Base-by-base conservation (phyloP, 2,113 vertebrate genomes). In the Zootoca vivipara region DNA sequence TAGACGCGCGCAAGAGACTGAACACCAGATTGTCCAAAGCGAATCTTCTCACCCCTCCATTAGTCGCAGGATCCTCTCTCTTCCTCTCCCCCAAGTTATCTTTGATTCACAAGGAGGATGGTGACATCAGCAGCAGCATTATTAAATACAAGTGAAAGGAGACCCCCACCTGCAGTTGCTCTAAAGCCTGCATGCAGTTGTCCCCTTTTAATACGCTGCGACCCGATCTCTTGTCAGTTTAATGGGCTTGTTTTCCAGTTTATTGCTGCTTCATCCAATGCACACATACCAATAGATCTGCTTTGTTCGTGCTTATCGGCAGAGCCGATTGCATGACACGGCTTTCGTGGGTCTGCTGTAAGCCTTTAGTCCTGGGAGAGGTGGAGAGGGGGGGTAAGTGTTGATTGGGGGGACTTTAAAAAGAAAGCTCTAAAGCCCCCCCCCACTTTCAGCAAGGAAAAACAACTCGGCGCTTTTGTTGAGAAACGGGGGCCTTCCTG, bases 231-330 rank as follows among this genome's bases (percentile, higher is more conserved):
- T 90, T 90, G 89, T 92, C 93, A n/a, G 78, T 92, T 94, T 93
- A 92, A 92, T 89, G 70, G 67, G 62, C 81, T 58, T 15, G 93
- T 92, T 87, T 78, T 83, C 85, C 0, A 9, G 4, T 93, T 95
- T 91, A 93, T 93, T 89, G 93, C 92, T 89, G 93, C 92, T 87
- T 86, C 94, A 94, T 93, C 90, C 90, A 91, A 89, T 87, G 90
- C 91, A 42, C 85, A 87, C 89, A 87, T 40, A 56, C 89, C 28
- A 18, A 15, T 85, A 89, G 93, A 86, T 90, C 72, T 79, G 70
- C 82, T 89, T 79, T 88, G 87, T 38, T 24, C 40, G 83, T 33
- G 89, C 94, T 94, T 95, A 94, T 94, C 90, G 65, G 85, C 42
- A 87, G 26, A 84, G 78, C 64, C 0, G 89, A 87, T 93, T 90